Percentiles rank a stretch among this genome's conserved stretches.
phyloP scores from a whole-genome alignment of 2,797 vertebrate genomes.

The Caiman crocodilus region DNA sequence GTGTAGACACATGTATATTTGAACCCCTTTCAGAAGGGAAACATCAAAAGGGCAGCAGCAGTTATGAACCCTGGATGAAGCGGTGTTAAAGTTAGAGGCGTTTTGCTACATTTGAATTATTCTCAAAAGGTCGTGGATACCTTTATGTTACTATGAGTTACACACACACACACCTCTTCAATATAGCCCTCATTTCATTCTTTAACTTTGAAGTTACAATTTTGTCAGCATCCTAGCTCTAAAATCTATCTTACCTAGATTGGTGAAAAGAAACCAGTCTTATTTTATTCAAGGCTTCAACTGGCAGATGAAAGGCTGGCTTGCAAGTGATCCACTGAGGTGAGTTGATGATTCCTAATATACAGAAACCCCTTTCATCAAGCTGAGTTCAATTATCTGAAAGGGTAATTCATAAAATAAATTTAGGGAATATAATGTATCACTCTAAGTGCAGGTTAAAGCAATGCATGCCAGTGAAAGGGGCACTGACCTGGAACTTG shows the following conservation, averaged over 20 bases:
- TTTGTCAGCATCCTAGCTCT: neutral
- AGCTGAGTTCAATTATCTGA: neutral
- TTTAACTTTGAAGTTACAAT: neutral
- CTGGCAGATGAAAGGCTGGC: neutral
- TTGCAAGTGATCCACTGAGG: neutral
- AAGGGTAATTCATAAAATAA: neutral
- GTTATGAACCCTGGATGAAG: too few relatives aligned
- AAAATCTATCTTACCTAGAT: neutral
- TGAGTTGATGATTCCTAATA: neutral
- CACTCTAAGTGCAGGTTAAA: neutral
- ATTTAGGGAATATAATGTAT: neutral
- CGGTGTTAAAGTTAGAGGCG: too few relatives aligned
- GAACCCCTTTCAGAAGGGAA: too few relatives aligned
- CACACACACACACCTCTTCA: too few relatives aligned
- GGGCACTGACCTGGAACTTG: too few relatives aligned
- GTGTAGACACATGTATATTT: too few relatives aligned
- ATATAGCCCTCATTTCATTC: neutral
- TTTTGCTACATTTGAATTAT: too few relatives aligned
- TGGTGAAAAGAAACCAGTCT: neutral
- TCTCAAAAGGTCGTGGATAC: too few relatives aligned
- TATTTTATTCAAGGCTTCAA: neutral
- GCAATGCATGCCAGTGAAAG: neutral
- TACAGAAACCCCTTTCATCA: neutral
- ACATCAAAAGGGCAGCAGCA: too few relatives aligned
- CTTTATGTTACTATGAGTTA: too few relatives aligned